Evolutionary conservation across 2,797 vertebrate species (phyloP), one percentile per base, ranked within the genome.

Genomic region (Clarias laeviceps): DNA sequence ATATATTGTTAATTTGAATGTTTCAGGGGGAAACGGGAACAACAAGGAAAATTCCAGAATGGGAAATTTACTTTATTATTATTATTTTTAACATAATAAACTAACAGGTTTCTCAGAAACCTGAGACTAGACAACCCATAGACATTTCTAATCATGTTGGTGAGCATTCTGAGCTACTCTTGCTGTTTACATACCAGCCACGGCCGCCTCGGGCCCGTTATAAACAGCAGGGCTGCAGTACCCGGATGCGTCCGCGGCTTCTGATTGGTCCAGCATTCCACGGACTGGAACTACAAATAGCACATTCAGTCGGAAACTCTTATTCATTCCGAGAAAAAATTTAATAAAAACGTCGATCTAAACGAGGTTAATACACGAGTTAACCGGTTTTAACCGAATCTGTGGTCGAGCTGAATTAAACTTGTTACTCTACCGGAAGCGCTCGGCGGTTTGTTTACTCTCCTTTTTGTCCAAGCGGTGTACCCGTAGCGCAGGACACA

Each of bases 401-500:
- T 17, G 20, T n/a, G 4, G 2, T 24, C 1, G 15, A 68, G 29
- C 50, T 17, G 18, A 24, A 69, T 72, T n/a, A 1, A 24, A 14
- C 27, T 45, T 11, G 20, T 57, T 9, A 22, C 15, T 18, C 15
- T n/a, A 50, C 7, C 78, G 37, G 78, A 65, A 50, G 78, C 45
- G 34, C 2, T 20, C 2, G 22, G 27, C 7, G 22, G 12, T 77
- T 74, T n/a, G 14, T 70, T 70, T 57, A 4, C 29, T 37, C 20
- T 29, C 9, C 65, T 62, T 64, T 74, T 74, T 83, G 82, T 50
- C 57, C 82, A 9, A 14, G 57, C 27, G 11, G 59, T 4, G 82
- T 24, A 62, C n/a, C 82, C 82, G 82, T 83, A 74, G 69, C 54
- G 57, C 17, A 59, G 14, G n/a, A 20, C 12, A 11, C n/a, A 22